Evolutionary conservation across 2,797 vertebrate species (phyloP), one percentile per base, ranked within the genome.

Genomic region (Anisognathus igniventris): DNA sequence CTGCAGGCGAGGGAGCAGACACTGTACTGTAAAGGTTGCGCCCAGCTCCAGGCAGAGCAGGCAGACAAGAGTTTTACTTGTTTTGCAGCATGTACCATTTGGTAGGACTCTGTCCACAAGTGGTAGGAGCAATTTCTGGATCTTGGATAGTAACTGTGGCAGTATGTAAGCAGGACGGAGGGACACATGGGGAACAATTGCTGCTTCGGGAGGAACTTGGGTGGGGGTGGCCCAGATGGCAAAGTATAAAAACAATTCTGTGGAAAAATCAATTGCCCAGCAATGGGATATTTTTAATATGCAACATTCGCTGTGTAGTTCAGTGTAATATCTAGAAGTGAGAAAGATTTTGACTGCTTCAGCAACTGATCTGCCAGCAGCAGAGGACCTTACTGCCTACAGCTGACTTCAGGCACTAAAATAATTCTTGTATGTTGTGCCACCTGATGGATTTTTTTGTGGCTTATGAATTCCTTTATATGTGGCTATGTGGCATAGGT

Each of bases 131-230:
- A 8, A 0, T 13, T 80, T 77, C 54, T 50, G 50, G 14, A 16
- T 70, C 56, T 85, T 7, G 4, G 45, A 17, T 23, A 28, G 58
- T 44, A 45, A 42, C 27, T 0, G 4, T 66, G 67, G 39, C 20
- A 15, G 53, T 8, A 6, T 45, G 28, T 73, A 53, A 79, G 65
- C 42, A 19, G 62, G 35, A n/a, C 25, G 39, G 20, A 73, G 33
- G 28, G n/a, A 33, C 1, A 0, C 7, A 1, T 19, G 58, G n/a
- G 54, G 62, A 78, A 28, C 15, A 77, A 33, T 44, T 1, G 0
- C 39, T 72, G 24, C 50, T 70, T 75, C 0, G 5, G 39, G 66
- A 61, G 30, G 58, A 28, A 30, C n/a, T 23, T 24, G 30, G 61
- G 45, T 68, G 40, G 47, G 61, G 21, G 33, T 56, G 35, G 16